Conservation (phyloP, 2,888 invertebrate species). For the Hesperia comma region DNA sequence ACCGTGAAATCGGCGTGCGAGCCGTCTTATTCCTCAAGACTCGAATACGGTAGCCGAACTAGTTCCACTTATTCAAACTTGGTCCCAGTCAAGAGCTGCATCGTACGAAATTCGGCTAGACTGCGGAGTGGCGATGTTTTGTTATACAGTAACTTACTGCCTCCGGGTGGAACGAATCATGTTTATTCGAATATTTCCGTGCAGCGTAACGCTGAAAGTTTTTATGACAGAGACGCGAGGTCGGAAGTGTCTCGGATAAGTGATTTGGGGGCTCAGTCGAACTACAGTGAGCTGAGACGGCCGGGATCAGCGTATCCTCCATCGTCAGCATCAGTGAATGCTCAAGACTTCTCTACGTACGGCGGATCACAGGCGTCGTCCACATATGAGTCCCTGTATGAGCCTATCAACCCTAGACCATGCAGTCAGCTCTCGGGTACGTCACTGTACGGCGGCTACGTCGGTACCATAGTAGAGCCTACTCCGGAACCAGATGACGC, state of each 20-base stretch:
- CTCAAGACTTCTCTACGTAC: slow-evolving; percentile 83
- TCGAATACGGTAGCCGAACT: slow-evolving; percentile 81
- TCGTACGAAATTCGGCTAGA: slow-evolving; percentile 71
- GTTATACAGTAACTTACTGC: slow-evolving; percentile 75
- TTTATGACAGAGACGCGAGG: slow-evolving; percentile 71
- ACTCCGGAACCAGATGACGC: slow-evolving; percentile 88
- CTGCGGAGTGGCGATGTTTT: slow-evolving; percentile 75
- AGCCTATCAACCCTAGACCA: slow-evolving; percentile 85
- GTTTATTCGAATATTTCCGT: slow-evolving; percentile 77
- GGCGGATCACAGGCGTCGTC: slow-evolving; percentile 86
- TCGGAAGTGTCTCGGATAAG: slow-evolving; percentile 79
- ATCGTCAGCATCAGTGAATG: slow-evolving; percentile 76
- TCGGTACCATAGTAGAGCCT: slow-evolving; percentile 91
- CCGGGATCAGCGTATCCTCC: slow-evolving; percentile 84
- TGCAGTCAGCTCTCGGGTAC: slow-evolving; percentile 85
- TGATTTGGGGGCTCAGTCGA: slow-evolving; percentile 83
- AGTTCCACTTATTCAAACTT: slow-evolving; percentile 80
- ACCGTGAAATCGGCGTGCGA: slow-evolving; percentile 88
- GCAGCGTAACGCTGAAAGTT: slow-evolving; percentile 82
- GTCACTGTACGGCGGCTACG: slow-evolving; percentile 84
- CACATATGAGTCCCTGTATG: slow-evolving; percentile 86
- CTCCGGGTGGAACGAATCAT: slow-evolving; percentile 79
- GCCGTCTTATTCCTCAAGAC: slow-evolving; percentile 90
- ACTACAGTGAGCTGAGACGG: slow-evolving; percentile 85
- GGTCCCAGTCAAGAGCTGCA: slow-evolving; percentile 80